These are phyloP conservation scores for Fregata magnificens DNA, from an alignment of 2,113 vertebrate genomes.

Conservation along the genomic window DNA sequence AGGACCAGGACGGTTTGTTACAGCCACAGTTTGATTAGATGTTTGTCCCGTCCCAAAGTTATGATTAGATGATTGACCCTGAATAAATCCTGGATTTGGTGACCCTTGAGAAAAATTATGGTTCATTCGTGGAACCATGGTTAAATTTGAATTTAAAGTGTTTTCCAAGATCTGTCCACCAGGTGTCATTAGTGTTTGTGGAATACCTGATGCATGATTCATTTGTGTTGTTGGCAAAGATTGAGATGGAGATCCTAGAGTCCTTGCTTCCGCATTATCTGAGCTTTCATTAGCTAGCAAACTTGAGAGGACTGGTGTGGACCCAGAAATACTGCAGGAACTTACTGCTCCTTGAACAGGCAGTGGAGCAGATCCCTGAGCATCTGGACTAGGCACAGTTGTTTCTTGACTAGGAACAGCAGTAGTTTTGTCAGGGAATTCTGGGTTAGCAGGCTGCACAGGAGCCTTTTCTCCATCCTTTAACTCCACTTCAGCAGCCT, in stretches of 20 bases:
- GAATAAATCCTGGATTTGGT: conserved; percentile 74
- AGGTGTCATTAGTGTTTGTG: conserved; percentile 71
- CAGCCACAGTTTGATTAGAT: conserved; percentile 65
- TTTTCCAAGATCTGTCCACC: conserved; percentile 74
- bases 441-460: conserved; percentile 8
- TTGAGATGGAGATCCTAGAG: conserved; percentile 74
- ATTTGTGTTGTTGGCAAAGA: conserved; percentile 76
- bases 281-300: conserved; percentile 86
- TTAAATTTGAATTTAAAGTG: conserved; percentile 69
- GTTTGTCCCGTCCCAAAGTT: conserved; percentile 68
- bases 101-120: conserved; percentile 78
- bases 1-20: conserved; percentile 70
- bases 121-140: conserved; percentile 77
- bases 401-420: conserved; percentile 41
- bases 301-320: conserved; percentile 84
- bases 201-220: conserved; percentile 66
- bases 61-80: conserved; percentile 66
- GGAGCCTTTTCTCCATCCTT: conserved; percentile 64
- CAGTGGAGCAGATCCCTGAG: conserved; percentile 45
- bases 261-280: conserved; percentile 74
- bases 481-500: conserved; percentile 74
- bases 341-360: conserved; percentile 64
- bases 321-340: conserved; percentile 69
- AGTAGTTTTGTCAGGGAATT: conserved; percentile 47
- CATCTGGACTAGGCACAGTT: conserved; percentile 48